Evolutionary conservation across 2,113 vertebrate species (phyloP).

Genomic region (Engystomops pustulosus): DNA sequence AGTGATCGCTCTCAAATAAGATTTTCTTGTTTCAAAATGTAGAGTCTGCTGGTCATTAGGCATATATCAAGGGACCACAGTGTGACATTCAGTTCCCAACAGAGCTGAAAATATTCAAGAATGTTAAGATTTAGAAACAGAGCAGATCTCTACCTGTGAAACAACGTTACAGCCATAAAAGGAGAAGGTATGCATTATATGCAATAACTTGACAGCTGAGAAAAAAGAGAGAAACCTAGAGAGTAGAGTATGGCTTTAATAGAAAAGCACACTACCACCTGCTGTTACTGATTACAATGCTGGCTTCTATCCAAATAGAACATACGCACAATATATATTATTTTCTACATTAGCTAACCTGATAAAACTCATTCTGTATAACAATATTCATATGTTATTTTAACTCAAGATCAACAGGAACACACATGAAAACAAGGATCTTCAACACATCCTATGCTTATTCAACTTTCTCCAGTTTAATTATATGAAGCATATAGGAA

Average conservation of each 20-base stretch:
- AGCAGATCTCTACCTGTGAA: slow-evolving; percentile 23
- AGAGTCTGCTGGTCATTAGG: background rate
- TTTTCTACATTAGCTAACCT: background rate
- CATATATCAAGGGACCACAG: background rate
- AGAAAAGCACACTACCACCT: slow-evolving; percentile 15
- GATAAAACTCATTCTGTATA: background rate
- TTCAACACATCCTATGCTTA: background rate
- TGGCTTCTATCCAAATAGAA: slow-evolving; percentile 17
- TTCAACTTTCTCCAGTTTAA: no score
- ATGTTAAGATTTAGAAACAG: slow-evolving; percentile 19
- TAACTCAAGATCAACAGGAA: background rate
- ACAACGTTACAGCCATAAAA: slow-evolving; percentile 44
- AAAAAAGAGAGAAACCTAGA: slow-evolving; percentile 6
- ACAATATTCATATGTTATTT: background rate
- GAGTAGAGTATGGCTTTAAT: slow-evolving; percentile 7
- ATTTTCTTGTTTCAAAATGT: background rate
- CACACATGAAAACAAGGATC: background rate
- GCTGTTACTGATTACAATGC: slow-evolving; percentile 41
- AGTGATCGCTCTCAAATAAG: background rate
- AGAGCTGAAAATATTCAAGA: background rate
- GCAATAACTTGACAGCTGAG: slow-evolving; percentile 20
- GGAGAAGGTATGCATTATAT: slow-evolving; percentile 39
- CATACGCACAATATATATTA: background rate
- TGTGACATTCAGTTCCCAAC: background rate
- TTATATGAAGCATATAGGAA: background rate